phyloP scores from a whole-genome alignment of 1,140 invertebrate genomes.

The Drosophila ficusphila region DNA sequence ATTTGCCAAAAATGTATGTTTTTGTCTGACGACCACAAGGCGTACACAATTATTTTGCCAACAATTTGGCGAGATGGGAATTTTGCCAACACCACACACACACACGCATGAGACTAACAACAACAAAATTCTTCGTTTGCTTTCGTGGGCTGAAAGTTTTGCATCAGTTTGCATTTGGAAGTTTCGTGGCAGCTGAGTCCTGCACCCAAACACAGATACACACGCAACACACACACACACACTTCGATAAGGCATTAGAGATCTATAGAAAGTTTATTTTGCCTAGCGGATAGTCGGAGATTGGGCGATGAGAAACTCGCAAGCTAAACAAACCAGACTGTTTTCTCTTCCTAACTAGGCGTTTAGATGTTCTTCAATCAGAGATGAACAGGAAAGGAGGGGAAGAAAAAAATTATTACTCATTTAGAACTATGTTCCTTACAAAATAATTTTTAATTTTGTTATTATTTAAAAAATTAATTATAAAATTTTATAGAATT shows the following conservation, averaged over 20 bases:
- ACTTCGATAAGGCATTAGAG: slow-evolving; percentile 53
- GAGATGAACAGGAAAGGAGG: neutral
- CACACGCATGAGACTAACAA: slow-evolving; percentile 28
- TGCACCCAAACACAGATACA: neutral
- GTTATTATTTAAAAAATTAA: too few relatives aligned
- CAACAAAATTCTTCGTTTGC: slow-evolving; percentile 46
- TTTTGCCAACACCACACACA: slow-evolving; percentile 53
- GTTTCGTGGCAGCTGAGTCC: slow-evolving; percentile 61
- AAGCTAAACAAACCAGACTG: slow-evolving; percentile 9
- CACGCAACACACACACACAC: neutral
- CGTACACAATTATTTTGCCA: slow-evolving; percentile 77
- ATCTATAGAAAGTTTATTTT: slow-evolving; percentile 71
- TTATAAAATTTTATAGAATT: too few relatives aligned
- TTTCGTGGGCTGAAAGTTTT: slow-evolving; percentile 41
- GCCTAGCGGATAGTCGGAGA: slow-evolving; percentile 13
- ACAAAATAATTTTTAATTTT: too few relatives aligned
- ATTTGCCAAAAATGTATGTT: slow-evolving; percentile 52
- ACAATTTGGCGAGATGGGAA: slow-evolving; percentile 54
- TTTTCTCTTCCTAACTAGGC: too few relatives aligned
- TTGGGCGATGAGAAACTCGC: neutral
- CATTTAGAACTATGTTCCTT: too few relatives aligned
- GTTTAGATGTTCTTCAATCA: neutral
- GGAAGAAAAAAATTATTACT: too few relatives aligned
- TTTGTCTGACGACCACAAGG: slow-evolving; percentile 57
- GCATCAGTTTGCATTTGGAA: slow-evolving; percentile 55